These are phyloP conservation scores for Cnemophilus loriae DNA, from an alignment of 2,113 vertebrate genomes.

Conservation along the genomic window DNA sequence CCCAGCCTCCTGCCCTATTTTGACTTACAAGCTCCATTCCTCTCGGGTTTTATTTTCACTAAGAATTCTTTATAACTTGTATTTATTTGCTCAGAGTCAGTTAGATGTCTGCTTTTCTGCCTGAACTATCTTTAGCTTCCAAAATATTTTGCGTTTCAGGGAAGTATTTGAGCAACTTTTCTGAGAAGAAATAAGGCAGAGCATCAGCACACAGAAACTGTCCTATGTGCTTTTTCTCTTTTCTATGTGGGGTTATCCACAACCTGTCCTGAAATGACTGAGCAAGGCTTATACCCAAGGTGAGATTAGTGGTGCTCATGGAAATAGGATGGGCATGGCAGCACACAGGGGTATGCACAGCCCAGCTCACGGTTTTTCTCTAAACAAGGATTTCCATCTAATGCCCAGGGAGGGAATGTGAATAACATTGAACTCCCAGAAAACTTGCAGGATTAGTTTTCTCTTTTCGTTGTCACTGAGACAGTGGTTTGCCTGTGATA, in stretches of 20 bases:
- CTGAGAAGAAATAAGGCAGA: slow-evolving; percentile 6
- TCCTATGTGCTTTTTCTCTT: neutral
- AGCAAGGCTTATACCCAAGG: accelerated
- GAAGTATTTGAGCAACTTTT: neutral
- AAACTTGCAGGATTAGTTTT: neutral
- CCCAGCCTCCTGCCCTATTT: neutral
- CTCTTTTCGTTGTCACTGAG: neutral
- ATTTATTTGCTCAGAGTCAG: slow-evolving; percentile 55
- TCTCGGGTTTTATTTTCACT: slow-evolving; percentile 20
- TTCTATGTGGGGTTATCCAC: accelerated
- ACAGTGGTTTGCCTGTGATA: neutral
- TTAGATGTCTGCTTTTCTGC: slow-evolving; percentile 37
- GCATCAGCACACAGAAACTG: neutral
- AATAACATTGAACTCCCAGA: neutral
- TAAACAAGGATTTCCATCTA: neutral
- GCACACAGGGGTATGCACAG: neutral
- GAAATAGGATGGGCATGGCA: neutral
- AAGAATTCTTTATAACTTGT: slow-evolving; percentile 37
- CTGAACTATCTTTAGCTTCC: slow-evolving; percentile 55
- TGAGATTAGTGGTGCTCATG: neutral
- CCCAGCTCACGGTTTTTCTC: neutral
- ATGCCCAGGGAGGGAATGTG: neutral
- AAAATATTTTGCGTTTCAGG: slow-evolving; percentile 53
- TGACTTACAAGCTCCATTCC: neutral
- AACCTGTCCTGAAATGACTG: neutral